Conservation (phyloP, 2,888 invertebrate species). For the Pristionchus entomophagus region DNA sequence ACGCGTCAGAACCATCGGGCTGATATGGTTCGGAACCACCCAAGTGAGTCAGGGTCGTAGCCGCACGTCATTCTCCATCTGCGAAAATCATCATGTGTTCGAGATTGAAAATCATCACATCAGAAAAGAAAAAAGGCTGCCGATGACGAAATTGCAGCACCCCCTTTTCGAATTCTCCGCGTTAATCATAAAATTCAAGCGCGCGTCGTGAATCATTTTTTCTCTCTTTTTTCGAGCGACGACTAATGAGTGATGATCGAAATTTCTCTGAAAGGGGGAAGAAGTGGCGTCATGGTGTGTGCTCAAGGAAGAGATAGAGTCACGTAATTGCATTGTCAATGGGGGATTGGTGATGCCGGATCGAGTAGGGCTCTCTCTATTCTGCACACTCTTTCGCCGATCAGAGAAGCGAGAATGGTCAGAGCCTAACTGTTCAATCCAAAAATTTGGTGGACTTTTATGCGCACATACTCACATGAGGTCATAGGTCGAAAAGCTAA, state of each 20-base stretch:
- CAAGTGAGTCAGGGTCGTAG: not conserved
- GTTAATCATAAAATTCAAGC: conserved; percentile 20
- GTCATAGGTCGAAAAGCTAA: too few relatives aligned
- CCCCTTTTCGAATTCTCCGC: not conserved
- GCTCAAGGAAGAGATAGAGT: not conserved
- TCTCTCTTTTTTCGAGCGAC: not conserved
- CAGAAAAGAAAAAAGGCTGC: too few relatives aligned
- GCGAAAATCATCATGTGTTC: not conserved
- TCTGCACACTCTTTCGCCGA: too few relatives aligned
- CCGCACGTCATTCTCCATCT: not conserved
- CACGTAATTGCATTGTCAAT: not conserved
- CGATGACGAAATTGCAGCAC: conserved; percentile 12
- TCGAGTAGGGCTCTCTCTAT: too few relatives aligned
- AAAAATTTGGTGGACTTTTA: too few relatives aligned
- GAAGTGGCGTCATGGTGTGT: conserved; percentile 7
- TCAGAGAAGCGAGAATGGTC: too few relatives aligned
- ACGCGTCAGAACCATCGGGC: not conserved
- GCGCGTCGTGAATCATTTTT: not conserved
- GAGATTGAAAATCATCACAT: not conserved
- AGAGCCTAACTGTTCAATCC: too few relatives aligned
- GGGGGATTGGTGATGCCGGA: too few relatives aligned
- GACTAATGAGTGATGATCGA: conserved; percentile 30
- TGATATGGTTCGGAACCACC: conserved; percentile 23
- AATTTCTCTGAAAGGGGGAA: not conserved
- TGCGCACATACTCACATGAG: too few relatives aligned